phyloP scores from a whole-genome alignment of 2,797 vertebrate genomes.

The Geotrypetes seraphini region DNA sequence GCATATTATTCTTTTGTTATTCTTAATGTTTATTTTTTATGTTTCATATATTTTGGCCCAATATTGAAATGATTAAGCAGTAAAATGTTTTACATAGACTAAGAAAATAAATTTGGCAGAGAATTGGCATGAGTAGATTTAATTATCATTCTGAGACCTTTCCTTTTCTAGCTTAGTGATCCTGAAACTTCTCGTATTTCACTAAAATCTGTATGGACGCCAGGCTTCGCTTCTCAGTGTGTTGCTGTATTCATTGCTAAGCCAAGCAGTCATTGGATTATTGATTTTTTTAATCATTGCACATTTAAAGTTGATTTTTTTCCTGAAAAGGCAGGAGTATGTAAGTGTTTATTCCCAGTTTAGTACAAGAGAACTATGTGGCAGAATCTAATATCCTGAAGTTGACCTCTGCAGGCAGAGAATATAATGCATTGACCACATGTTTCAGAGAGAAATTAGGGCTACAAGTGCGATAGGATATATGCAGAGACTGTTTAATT shows the following conservation, averaged over 20 bases:
- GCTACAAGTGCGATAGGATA: constrained; percentile 63
- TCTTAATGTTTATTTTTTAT: constrained; percentile 34
- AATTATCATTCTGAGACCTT: constrained; percentile 93
- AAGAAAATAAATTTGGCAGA: constrained; percentile 98
- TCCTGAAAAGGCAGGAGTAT: constrained; percentile 68
- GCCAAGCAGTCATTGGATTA: constrained; percentile 93
- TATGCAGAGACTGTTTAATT: constrained; percentile 68
- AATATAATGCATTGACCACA: constrained; percentile 63
- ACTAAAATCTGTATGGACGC: constrained; percentile 61
- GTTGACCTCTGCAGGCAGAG: constrained; percentile 74
- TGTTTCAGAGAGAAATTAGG: constrained; percentile 58
- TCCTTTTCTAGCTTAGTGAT: constrained; percentile 56
- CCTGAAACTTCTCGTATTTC: constrained; percentile 50
- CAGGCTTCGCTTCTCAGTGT: constrained; percentile 74
- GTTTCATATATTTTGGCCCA: constrained; percentile 36
- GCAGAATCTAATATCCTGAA: constrained; percentile 73
- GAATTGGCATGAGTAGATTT: constrained; percentile 98
- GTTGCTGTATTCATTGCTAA: constrained; percentile 77
- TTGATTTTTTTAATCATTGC: constrained; percentile 97
- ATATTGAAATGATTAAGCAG: constrained; percentile 71
- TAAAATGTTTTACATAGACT: constrained; percentile 75
- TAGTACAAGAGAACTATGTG: constrained; percentile 53
- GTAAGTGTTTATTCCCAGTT: constrained; percentile 74
- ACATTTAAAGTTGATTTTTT: constrained; percentile 81
- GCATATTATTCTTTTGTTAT: constrained; percentile 9